Evolutionary conservation across 2,113 vertebrate species (phyloP).

Genomic region (Grus americana): DNA sequence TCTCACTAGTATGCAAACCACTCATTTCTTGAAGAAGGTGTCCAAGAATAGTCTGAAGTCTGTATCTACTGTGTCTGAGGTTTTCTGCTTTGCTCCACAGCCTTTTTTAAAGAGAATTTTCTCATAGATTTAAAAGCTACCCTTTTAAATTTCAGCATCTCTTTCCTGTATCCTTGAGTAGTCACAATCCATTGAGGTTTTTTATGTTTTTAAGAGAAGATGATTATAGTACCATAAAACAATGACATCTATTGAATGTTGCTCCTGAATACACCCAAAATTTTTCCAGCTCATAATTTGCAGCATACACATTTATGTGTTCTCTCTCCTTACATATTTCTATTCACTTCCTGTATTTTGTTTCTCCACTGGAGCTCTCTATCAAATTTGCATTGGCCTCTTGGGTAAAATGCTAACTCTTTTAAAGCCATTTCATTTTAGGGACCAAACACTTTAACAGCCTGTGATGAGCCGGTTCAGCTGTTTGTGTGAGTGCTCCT

Average conservation of each 20-base stretch:
- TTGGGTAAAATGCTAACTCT: background rate
- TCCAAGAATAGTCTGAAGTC: background rate
- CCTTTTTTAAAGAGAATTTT: background rate
- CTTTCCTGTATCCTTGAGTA: background rate
- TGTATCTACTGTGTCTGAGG: background rate
- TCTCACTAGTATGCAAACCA: background rate
- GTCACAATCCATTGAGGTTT: background rate
- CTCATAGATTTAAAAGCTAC: background rate
- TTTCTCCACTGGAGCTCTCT: background rate
- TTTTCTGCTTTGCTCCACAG: background rate
- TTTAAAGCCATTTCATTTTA: background rate
- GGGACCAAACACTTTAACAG: background rate
- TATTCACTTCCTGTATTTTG: background rate
- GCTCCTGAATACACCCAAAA: background rate
- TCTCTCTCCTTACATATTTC: background rate
- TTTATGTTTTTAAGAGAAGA: background rate
- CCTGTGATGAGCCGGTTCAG: background rate
- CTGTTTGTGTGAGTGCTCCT: background rate
- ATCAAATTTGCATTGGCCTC: background rate
- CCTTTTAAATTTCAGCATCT: background rate
- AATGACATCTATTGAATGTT: background rate
- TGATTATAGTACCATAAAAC: background rate
- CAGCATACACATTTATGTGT: background rate
- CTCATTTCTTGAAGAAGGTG: background rate
- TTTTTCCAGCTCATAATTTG: background rate